phyloP scores from a whole-genome alignment of 2,797 vertebrate species.

The Aulostomus chinensis region DNA sequence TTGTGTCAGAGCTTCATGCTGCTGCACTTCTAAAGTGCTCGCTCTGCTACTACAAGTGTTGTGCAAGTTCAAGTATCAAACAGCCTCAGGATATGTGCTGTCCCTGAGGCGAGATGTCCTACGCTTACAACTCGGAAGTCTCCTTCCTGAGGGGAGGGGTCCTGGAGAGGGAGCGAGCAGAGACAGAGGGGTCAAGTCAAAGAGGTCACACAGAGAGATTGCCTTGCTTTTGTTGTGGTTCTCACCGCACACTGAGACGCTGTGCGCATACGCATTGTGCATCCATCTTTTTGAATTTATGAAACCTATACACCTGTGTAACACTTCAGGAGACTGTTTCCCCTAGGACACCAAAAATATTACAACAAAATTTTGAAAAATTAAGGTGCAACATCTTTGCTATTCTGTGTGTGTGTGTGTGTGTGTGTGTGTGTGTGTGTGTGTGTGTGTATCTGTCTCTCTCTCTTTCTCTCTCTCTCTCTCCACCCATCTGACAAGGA shows the following conservation, averaged over 20 bases:
- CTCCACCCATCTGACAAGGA: conserved; percentile 41
- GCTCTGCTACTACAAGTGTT: background rate
- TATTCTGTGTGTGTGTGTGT: too few species aligned
- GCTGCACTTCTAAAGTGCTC: too few species aligned
- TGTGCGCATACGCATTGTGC: background rate
- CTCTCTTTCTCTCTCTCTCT: too few species aligned
- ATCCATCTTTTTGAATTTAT: too few species aligned
- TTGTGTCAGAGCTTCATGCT: too few species aligned
- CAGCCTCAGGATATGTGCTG: background rate
- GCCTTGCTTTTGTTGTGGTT: conserved; percentile 34
- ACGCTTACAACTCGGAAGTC: background rate
- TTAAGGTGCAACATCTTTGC: too few species aligned
- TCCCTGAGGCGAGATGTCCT: background rate
- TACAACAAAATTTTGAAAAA: too few species aligned
- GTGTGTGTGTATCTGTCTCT: too few species aligned
- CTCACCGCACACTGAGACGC: background rate
- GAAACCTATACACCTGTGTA: background rate
- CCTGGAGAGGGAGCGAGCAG: background rate
- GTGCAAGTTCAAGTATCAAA: background rate
- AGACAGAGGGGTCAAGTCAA: background rate
- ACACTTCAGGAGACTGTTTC: conserved; percentile 1
- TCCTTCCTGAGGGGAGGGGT: background rate
- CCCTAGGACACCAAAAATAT: too few species aligned
- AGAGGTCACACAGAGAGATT: background rate
- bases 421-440: too few species aligned